Conservation (phyloP, 2,113 vertebrate species). For the Gambusia holbrooki region DNA sequence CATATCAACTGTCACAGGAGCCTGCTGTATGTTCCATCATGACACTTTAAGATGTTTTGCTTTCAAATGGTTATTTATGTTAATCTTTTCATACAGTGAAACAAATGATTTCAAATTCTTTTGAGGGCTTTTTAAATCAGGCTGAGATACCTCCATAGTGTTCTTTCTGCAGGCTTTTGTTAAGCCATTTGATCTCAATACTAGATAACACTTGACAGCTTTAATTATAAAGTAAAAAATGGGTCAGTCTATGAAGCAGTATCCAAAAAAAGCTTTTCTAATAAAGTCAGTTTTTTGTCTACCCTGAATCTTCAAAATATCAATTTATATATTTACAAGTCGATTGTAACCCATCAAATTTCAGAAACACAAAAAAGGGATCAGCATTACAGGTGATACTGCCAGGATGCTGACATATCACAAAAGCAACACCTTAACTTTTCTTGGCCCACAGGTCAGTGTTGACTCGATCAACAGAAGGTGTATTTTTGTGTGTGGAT, state of each 20-base stretch:
- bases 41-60: background rate
- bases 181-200: background rate
- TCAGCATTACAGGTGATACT: background rate
- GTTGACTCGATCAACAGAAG: slow-evolving; percentile 13
- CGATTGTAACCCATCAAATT: background rate
- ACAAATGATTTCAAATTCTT: background rate
- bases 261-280: background rate
- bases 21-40: background rate
- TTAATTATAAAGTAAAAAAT: background rate
- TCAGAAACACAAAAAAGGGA: background rate
- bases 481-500: slow-evolving; percentile 5
- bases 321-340: background rate
- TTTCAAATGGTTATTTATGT: background rate
- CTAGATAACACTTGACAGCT: too few relatives aligned
- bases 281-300: background rate
- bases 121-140: background rate
- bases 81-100: background rate
- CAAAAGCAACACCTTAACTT: slow-evolving; percentile 1
- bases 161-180: background rate
- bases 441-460: slow-evolving; percentile 7
- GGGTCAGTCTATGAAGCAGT: background rate
- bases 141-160: background rate
- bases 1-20: background rate
- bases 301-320: background rate
- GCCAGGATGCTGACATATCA: background rate